A percentile compares a stretch with the other conserved stretches of the same genome.
Evolutionary conservation across 2,888 invertebrate genomes (phyloP).

Genomic region (Aquatica leii): DNA sequence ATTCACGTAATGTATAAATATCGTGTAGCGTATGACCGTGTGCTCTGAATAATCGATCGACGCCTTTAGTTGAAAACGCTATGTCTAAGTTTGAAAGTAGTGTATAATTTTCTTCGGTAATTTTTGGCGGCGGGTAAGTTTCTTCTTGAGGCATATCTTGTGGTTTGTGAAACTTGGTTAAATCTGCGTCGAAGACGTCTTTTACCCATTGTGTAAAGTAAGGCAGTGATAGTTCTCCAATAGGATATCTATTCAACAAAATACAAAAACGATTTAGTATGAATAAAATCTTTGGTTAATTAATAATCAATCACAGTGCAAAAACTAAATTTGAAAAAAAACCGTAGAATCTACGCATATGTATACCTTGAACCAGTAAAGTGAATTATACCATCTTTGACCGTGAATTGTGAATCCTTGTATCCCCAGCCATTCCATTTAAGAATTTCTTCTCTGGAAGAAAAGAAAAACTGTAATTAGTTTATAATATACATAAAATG

Average conservation of each 20-base stretch:
- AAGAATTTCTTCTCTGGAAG: slow-evolving; percentile 83
- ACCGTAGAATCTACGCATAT: neutral
- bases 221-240: slow-evolving; percentile 77
- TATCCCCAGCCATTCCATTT: slow-evolving; percentile 99
- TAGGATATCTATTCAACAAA: slow-evolving; percentile 72
- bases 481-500: too few relatives aligned
- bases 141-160: slow-evolving; percentile 64
- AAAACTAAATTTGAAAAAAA: too few relatives aligned
- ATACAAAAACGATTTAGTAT: neutral
- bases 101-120: slow-evolving; percentile 68
- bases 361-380: slow-evolving; percentile 89
- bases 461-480: too few relatives aligned
- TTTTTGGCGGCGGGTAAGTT: slow-evolving; percentile 72
- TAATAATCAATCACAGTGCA: too few relatives aligned
- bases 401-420: slow-evolving; percentile 87
- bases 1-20: slow-evolving; percentile 78
- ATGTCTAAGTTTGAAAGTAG: slow-evolving; percentile 66
- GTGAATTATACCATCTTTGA: slow-evolving; percentile 68
- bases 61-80: slow-evolving; percentile 74
- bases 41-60: slow-evolving; percentile 86
- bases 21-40: slow-evolving; percentile 96
- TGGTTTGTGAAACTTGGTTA: slow-evolving; percentile 63
- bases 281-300: neutral
- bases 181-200: slow-evolving; percentile 73
- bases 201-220: slow-evolving; percentile 83